phyloP scores from a whole-genome alignment of 1,140 invertebrate genomes.

The Euglossa dilemma region DNA sequence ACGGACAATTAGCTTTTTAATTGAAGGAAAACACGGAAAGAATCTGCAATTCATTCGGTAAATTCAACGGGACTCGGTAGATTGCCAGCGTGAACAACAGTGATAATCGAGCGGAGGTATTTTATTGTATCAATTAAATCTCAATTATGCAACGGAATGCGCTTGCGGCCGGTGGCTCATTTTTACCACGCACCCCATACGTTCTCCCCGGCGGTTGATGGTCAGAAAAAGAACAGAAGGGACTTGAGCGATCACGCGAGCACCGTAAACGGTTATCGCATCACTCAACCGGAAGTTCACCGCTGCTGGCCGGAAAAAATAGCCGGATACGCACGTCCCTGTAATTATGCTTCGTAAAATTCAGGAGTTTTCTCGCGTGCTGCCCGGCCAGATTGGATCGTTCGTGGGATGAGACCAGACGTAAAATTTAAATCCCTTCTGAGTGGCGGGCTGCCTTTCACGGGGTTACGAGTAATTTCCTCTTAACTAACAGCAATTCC shows the following conservation, averaged over 20 bases:
- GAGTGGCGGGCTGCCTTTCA: neutral
- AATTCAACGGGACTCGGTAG: neutral
- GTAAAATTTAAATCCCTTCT: constrained; percentile 30
- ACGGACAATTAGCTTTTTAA: neutral
- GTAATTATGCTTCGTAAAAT: constrained; percentile 57
- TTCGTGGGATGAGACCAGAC: constrained; percentile 33
- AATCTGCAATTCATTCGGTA: neutral
- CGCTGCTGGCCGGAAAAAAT: constrained; percentile 48
- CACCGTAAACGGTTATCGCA: constrained; percentile 62
- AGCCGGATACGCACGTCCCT: constrained; percentile 23
- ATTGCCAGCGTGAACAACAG: neutral
- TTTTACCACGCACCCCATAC: constrained; percentile 31
- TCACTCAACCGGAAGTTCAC: constrained; percentile 54
- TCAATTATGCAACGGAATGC: constrained; percentile 14
- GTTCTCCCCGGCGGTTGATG: constrained; percentile 36
- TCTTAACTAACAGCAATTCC: neutral
- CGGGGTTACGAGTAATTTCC: constrained; percentile 3
- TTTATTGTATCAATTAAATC: constrained; percentile 10
- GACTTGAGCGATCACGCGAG: constrained; percentile 54
- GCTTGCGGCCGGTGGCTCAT: constrained; percentile 14
- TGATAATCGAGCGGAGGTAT: neutral
- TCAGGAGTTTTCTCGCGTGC: constrained; percentile 40
- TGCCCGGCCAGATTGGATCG: neutral
- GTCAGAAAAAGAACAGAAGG: constrained; percentile 23
- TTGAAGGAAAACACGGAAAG: neutral